These are phyloP conservation scores for Chymomyza fuscimana DNA, from an alignment of 2,888 invertebrate genomes.

Conservation along the genomic window DNA sequence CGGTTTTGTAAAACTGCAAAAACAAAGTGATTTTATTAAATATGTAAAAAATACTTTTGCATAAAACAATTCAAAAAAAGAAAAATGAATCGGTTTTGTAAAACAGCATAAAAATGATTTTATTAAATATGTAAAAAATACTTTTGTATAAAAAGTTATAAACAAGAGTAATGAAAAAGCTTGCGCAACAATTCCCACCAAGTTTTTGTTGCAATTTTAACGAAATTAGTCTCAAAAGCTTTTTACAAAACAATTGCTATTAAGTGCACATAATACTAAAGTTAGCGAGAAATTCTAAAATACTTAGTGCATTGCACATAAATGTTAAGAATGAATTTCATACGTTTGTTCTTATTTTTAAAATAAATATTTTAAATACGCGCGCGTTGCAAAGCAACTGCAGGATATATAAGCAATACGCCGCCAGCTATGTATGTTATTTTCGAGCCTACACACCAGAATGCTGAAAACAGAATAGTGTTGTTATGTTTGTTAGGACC, in stretches of 20 bases:
- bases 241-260: background rate
- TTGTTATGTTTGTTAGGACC: background rate
- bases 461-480: slow-evolving; percentile 82
- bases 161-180: background rate
- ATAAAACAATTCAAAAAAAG: too few species aligned
- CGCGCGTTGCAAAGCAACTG: slow-evolving; percentile 82
- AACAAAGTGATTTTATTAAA: too few species aligned
- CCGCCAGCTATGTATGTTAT: slow-evolving; percentile 91
- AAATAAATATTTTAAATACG: slow-evolving; percentile 1
- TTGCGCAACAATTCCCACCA: too few species aligned
- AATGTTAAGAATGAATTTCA: background rate
- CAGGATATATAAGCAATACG: slow-evolving; percentile 87
- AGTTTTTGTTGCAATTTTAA: too few species aligned
- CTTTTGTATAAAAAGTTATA: background rate
- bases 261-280: background rate
- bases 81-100: background rate
- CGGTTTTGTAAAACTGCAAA: background rate
- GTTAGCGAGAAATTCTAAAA: background rate
- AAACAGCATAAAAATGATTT: background rate
- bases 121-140: background rate
- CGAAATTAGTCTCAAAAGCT: too few species aligned
- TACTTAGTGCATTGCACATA: background rate
- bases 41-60: too few species aligned
- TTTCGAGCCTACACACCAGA: slow-evolving; percentile 94
- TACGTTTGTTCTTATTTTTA: background rate